A percentile compares a stretch with the other conserved stretches of the same genome.
These are phyloP conservation scores for Lottia scabra DNA, from an alignment of 2,888 invertebrate genomes.

Conservation along the genomic window DNA sequence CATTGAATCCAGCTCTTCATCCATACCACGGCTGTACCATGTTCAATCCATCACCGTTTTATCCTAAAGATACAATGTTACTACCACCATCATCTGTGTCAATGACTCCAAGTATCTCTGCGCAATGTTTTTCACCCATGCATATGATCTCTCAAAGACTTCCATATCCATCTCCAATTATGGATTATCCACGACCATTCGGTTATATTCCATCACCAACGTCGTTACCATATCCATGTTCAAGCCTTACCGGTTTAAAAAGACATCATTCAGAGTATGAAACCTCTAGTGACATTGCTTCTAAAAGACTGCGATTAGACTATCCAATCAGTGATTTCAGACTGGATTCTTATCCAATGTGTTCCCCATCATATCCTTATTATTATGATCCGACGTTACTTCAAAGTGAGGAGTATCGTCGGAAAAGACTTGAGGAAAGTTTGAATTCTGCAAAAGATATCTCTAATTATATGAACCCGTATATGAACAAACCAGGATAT, in stretches of 20 bases:
- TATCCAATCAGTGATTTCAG: constrained; percentile 9
- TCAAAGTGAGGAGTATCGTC: constrained; percentile 10
- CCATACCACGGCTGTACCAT: constrained; percentile 30
- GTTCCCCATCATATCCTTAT: constrained; percentile 13
- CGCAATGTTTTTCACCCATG: constrained; percentile 22
- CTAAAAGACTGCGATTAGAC: constrained; percentile 28
- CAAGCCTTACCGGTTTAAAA: constrained; percentile 21
- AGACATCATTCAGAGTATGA: constrained; percentile 28
- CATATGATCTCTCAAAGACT: constrained; percentile 25
- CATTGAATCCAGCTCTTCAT: constrained; percentile 21
- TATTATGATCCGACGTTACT: constrained; percentile 9
- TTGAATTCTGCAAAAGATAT: not conserved
- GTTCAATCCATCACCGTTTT: constrained; percentile 18
- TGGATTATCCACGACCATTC: constrained; percentile 28
- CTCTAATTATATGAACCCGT: not conserved
- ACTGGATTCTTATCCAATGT: constrained; percentile 11
- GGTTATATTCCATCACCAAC: constrained; percentile 9
- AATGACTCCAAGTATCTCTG: constrained; percentile 16
- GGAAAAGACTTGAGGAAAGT: constrained; percentile 10
- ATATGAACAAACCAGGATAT: not conserved
- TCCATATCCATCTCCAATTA: constrained; percentile 18
- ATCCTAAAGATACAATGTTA: constrained; percentile 31
- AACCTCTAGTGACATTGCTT: constrained; percentile 23
- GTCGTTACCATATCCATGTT: constrained; percentile 13
- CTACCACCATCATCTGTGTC: constrained; percentile 26